Evolutionary conservation across 1,140 invertebrate genomes (phyloP).

Genomic region (Hypothenemus hampei): DNA sequence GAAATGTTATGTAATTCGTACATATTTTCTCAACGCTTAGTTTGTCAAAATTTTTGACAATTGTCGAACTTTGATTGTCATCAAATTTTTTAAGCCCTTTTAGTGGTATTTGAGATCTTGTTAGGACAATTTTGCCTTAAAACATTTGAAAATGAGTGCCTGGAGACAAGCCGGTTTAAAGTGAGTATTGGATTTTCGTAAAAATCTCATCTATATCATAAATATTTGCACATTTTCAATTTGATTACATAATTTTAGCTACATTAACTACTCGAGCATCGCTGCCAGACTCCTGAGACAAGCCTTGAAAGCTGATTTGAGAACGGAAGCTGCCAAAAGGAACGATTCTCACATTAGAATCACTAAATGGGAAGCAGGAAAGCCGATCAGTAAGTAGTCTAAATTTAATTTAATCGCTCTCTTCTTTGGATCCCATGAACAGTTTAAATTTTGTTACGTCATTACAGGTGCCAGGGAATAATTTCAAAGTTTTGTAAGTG

Average conservation of each 20-base stretch:
- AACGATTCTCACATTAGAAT: conserved; percentile 71
- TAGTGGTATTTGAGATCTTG: neutral
- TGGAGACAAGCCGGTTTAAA: conserved; percentile 62
- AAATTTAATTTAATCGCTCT: too few relatives aligned
- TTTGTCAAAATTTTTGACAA: too few relatives aligned
- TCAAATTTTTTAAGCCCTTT: too few relatives aligned
- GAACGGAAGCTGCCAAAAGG: conserved; percentile 68
- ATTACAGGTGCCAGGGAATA: too few relatives aligned
- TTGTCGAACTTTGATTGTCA: too few relatives aligned
- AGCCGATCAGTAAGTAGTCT: conserved; percentile 69
- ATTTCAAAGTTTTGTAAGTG: too few relatives aligned
- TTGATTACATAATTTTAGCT: conserved; percentile 53
- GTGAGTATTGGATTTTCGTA: conserved; percentile 46
- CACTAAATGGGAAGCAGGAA: conserved; percentile 82
- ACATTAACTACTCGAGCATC: conserved; percentile 90
- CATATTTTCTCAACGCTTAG: too few relatives aligned
- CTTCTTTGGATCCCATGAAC: too few relatives aligned
- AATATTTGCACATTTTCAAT: neutral
- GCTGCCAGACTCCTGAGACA: conserved; percentile 74
- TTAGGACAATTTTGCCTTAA: neutral
- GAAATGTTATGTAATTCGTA: too few relatives aligned
- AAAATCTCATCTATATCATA: neutral
- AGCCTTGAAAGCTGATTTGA: conserved; percentile 69
- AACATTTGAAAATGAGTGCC: conserved; percentile 48
- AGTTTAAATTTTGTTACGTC: too few relatives aligned